These are phyloP conservation scores for Leucoptera coffeella DNA, from an alignment of 2,888 invertebrate genomes.

Conservation along the genomic window DNA sequence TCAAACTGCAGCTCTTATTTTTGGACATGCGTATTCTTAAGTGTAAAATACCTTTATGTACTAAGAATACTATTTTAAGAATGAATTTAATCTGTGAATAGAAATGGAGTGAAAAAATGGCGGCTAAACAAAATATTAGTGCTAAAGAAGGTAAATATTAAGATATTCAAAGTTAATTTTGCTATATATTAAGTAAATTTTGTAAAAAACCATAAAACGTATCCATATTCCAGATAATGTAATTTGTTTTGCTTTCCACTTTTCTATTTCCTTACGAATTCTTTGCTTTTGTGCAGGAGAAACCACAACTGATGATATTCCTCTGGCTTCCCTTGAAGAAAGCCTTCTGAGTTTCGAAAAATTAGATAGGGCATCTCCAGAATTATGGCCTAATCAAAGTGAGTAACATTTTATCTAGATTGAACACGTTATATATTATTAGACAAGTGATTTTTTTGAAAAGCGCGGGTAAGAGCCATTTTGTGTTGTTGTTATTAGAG, in stretches of 20 bases:
- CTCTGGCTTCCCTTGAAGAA: slow-evolving; percentile 57
- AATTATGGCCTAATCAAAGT: slow-evolving; percentile 96
- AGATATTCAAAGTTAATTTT: too few species aligned
- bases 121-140: slow-evolving; percentile 59
- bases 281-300: slow-evolving; percentile 20
- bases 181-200: too few species aligned
- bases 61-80: background rate
- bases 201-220: too few species aligned
- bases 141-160: slow-evolving; percentile 53
- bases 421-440: background rate
- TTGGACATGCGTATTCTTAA: too few species aligned
- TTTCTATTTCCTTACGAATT: too few species aligned
- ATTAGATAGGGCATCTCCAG: slow-evolving; percentile 90
- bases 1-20: too few species aligned
- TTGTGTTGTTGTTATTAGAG: slow-evolving; percentile 16
- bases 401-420: slow-evolving; percentile 22
- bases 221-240: too few species aligned
- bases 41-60: too few species aligned
- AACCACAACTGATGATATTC: slow-evolving; percentile 40
- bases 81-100: background rate
- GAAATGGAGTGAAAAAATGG: slow-evolving; percentile 38
- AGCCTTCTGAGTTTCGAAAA: slow-evolving; percentile 84
- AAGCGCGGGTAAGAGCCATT: slow-evolving; percentile 40
- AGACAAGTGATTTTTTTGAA: slow-evolving; percentile 17
- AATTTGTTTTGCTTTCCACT: too few species aligned